Conservation (phyloP, 2,797 vertebrate species). For the Clarias pachynema region DNA sequence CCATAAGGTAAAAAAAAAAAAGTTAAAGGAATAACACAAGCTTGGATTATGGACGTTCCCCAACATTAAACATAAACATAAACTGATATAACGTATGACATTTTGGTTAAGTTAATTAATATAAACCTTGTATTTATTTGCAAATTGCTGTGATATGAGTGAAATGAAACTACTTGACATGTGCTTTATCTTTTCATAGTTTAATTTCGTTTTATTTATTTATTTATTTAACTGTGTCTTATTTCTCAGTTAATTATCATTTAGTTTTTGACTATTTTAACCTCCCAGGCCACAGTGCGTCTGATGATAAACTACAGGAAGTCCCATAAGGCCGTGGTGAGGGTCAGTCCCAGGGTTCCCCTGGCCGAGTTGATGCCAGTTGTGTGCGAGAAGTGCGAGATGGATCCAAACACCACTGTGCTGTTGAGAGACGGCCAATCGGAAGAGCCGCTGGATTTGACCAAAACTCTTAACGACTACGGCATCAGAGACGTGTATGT, state of each 20-base stretch:
- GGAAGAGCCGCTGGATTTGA: slow-evolving; percentile 81
- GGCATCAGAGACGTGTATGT: slow-evolving; percentile 92
- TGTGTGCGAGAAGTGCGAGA: slow-evolving; percentile 92
- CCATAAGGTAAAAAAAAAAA: too few species aligned
- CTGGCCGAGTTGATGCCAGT: slow-evolving; percentile 79
- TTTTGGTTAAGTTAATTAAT: neutral
- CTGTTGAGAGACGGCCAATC: slow-evolving; percentile 81
- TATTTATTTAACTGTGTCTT: neutral
- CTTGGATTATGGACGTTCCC: neutral
- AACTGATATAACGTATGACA: neutral
- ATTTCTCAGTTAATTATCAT: neutral
- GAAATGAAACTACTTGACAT: neutral
- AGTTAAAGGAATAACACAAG: neutral
- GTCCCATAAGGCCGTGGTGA: slow-evolving; percentile 88
- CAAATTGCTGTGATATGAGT: neutral
- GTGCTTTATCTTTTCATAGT: neutral
- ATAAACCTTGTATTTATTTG: neutral
- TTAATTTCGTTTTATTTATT: neutral
- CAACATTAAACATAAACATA: neutral
- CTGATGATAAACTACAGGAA: slow-evolving; percentile 93
- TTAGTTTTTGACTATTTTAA: neutral
- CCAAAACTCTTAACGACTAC: slow-evolving; percentile 84
- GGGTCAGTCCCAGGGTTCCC: slow-evolving; percentile 86
- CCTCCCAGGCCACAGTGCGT: slow-evolving; percentile 86
- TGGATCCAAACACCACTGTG: slow-evolving; percentile 78